These are phyloP conservation scores for Thamnophis sirtalis DNA, from an alignment of 2,113 vertebrate genomes.

Conservation along the genomic window DNA sequence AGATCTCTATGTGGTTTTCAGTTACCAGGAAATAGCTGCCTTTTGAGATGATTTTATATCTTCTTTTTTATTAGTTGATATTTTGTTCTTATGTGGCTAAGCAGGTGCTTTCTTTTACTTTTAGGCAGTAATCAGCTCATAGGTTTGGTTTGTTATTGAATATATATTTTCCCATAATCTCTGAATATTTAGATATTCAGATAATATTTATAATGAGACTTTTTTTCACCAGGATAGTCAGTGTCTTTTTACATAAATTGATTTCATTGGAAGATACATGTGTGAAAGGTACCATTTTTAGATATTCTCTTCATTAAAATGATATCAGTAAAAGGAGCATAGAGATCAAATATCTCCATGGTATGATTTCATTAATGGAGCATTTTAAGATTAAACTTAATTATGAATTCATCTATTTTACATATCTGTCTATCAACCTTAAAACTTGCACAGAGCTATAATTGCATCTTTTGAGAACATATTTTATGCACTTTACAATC, in stretches of 20 bases:
- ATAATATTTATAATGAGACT: slow-evolving; percentile 32
- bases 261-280: slow-evolving; percentile 6
- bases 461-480: background rate
- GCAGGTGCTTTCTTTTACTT: slow-evolving; percentile 55
- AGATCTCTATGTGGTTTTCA: slow-evolving; percentile 26
- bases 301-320: slow-evolving; percentile 26
- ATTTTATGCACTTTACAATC: background rate
- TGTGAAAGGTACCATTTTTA: background rate
- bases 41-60: slow-evolving; percentile 31
- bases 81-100: slow-evolving; percentile 47
- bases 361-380: slow-evolving; percentile 19
- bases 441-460: background rate
- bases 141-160: slow-evolving; percentile 36
- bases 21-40: slow-evolving; percentile 28
- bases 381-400: slow-evolving; percentile 26
- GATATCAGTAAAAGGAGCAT: slow-evolving; percentile 6
- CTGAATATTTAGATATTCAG: background rate
- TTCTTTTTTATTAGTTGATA: slow-evolving; percentile 34
- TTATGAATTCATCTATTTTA: slow-evolving; percentile 22
- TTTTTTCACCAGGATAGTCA: slow-evolving; percentile 25
- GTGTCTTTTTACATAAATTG: slow-evolving; percentile 26
- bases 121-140: slow-evolving; percentile 29
- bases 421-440: slow-evolving; percentile 7
- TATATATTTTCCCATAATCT: slow-evolving; percentile 49
- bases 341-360: slow-evolving; percentile 7